phyloP scores from a whole-genome alignment of 2,797 vertebrate genomes.

The Holocentrus rufus region DNA sequence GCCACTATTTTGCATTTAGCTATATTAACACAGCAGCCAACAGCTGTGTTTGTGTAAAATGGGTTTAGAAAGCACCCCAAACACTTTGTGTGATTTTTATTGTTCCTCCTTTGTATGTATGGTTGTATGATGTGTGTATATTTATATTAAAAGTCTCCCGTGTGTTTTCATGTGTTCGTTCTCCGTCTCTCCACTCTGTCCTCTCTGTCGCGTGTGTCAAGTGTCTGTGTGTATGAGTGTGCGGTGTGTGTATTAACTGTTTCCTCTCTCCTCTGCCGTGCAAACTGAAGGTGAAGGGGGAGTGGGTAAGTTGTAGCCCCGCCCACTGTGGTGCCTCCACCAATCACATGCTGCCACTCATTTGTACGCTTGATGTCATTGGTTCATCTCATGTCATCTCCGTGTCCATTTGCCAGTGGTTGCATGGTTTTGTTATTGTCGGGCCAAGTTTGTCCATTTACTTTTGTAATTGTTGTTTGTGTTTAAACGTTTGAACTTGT shows the following conservation, averaged over 20 bases:
- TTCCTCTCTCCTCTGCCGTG: slow-evolving; percentile 86
- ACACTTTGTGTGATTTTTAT: neutral
- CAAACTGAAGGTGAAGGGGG: slow-evolving; percentile 94
- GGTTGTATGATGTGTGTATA: slow-evolving; percentile 1
- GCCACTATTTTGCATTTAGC: too few relatives aligned
- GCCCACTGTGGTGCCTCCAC: slow-evolving; percentile 66
- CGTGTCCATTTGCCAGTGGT: slow-evolving; percentile 53
- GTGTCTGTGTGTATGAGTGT: neutral
- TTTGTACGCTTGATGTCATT: slow-evolving; percentile 33
- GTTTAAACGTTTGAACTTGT: slow-evolving; percentile 15
- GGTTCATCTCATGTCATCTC: slow-evolving; percentile 52
- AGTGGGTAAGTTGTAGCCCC: slow-evolving; percentile 88
- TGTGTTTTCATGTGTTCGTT: neutral
- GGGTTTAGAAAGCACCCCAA: too few relatives aligned
- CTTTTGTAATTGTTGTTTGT: slow-evolving; percentile 15
- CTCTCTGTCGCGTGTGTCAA: too few relatives aligned
- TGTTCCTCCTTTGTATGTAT: neutral
- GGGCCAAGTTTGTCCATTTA: slow-evolving; percentile 11
- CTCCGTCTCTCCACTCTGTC: neutral
- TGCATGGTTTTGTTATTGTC: slow-evolving; percentile 51
- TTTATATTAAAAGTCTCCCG: neutral
- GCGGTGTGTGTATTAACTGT: slow-evolving; percentile 68
- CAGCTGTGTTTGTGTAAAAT: too few relatives aligned
- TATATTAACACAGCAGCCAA: too few relatives aligned
- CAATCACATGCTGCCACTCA: slow-evolving; percentile 61